phyloP scores from a whole-genome alignment of 1,140 invertebrate species.

The Muscidifurax raptorellus region DNA sequence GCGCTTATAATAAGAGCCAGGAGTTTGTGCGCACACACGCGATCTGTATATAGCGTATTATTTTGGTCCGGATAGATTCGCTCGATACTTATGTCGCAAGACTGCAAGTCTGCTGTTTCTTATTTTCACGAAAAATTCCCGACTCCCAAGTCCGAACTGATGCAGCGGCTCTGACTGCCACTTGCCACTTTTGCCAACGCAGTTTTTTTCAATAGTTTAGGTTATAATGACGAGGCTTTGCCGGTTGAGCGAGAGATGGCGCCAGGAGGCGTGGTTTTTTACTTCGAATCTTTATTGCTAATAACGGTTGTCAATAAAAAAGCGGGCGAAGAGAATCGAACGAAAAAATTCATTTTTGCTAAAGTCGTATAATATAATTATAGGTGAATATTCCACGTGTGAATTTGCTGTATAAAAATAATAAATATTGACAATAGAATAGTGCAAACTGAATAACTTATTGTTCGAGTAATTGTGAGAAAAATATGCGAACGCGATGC shows the following conservation, averaged over 20 bases:
- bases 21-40: background rate
- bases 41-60: background rate
- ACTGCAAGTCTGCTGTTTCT: background rate
- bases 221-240: background rate
- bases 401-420: too few relatives aligned
- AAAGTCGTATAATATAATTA: too few relatives aligned
- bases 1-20: background rate
- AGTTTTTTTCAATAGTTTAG: background rate
- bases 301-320: too few relatives aligned
- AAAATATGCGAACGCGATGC: too few relatives aligned
- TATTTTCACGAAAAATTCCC: background rate
- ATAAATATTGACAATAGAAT: too few relatives aligned
- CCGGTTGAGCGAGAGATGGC: constrained; percentile 13
- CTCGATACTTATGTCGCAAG: background rate
- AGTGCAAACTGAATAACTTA: too few relatives aligned
- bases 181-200: too few relatives aligned
- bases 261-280: background rate
- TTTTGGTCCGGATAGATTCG: background rate
- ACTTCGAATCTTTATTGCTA: background rate
- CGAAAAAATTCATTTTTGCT: too few relatives aligned
- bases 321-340: too few relatives aligned
- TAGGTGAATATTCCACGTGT: too few relatives aligned
- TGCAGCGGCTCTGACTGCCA: too few relatives aligned
- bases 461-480: too few relatives aligned
- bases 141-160: background rate